phyloP scores from a whole-genome alignment of 2,888 invertebrate genomes.

The Miltochrista miniata region DNA sequence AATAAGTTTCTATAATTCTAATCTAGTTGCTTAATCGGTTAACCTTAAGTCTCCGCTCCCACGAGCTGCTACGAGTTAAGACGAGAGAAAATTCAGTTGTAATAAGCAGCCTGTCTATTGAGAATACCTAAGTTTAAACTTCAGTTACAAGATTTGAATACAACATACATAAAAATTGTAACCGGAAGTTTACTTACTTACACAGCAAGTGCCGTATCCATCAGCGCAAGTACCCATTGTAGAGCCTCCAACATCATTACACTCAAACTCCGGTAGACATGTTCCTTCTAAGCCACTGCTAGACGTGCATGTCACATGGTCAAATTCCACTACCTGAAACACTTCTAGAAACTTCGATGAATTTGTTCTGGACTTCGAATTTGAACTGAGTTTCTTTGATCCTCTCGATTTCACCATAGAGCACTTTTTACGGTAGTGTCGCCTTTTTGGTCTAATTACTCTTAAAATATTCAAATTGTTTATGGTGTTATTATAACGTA shows the following conservation, averaged over 20 bases:
- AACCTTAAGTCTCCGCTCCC: too few species aligned
- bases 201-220: constrained; percentile 89
- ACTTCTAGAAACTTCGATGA: constrained; percentile 86
- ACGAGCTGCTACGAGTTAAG: too few species aligned
- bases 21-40: not conserved
- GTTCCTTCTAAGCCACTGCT: constrained; percentile 86
- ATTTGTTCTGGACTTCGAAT: constrained; percentile 41
- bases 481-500: constrained; percentile 39
- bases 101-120: too few species aligned
- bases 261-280: constrained; percentile 88
- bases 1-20: not conserved
- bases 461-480: constrained; percentile 39
- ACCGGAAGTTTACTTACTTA: constrained; percentile 86
- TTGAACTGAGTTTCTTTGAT: constrained; percentile 16
- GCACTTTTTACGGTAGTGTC: constrained; percentile 46
- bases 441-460: constrained; percentile 39
- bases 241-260: constrained; percentile 84
- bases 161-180: too few species aligned
- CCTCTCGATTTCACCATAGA: constrained; percentile 26
- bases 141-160: too few species aligned
- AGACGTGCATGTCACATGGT: constrained; percentile 85
- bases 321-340: constrained; percentile 88
- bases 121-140: too few species aligned
- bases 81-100: too few species aligned
- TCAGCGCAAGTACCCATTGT: constrained; percentile 88